Evolutionary conservation across 2,888 invertebrate species (phyloP).

Genomic region (Trilocha varians): DNA sequence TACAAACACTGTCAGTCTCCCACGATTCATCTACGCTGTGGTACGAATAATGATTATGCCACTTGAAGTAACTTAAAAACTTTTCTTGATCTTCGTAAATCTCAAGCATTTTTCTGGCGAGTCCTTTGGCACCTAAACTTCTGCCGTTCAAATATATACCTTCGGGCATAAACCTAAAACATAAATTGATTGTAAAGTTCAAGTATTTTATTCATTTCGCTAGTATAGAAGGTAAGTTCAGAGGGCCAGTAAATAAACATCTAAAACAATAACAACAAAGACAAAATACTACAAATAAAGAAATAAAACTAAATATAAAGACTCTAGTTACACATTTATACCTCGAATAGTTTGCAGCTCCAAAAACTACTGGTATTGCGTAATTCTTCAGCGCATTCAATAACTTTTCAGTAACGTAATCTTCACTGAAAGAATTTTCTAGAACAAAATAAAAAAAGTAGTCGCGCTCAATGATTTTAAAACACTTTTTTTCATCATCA

Average conservation of each 20-base stretch:
- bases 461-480: conserved; percentile 24
- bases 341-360: conserved; percentile 51
- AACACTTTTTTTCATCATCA: conserved; percentile 22
- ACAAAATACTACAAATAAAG: no score
- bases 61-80: conserved; percentile 24
- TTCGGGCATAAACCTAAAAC: conserved; percentile 30
- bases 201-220: not conserved
- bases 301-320: no score
- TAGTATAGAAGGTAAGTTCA: not conserved
- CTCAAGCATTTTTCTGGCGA: conserved; percentile 21
- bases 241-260: no score
- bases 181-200: not conserved
- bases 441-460: conserved; percentile 50
- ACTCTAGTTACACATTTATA: no score
- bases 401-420: conserved; percentile 52
- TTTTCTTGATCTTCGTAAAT: conserved; percentile 17
- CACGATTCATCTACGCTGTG: conserved; percentile 15
- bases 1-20: conserved; percentile 26
- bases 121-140: conserved; percentile 12
- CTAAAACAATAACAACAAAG: no score
- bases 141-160: conserved; percentile 23
- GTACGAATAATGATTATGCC: conserved; percentile 26
- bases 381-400: conserved; percentile 32
- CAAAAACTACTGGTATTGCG: conserved; percentile 44
- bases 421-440: conserved; percentile 41